Conservation (phyloP, 2,888 invertebrate species). For the Alsophila aescularia region DNA sequence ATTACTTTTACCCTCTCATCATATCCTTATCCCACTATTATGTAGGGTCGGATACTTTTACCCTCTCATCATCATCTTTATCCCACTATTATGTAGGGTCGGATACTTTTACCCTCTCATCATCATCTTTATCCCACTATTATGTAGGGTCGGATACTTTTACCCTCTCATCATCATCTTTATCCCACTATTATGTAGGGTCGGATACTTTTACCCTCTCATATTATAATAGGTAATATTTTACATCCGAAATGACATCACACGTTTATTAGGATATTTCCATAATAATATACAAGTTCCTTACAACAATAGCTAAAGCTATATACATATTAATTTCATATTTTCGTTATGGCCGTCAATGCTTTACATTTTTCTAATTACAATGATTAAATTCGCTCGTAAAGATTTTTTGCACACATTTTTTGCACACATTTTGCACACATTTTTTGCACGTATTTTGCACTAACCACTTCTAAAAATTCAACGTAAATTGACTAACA, state of each 20-base stretch:
- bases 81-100: no score
- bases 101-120: background rate
- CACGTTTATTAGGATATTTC: slow-evolving; percentile 21
- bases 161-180: no score
- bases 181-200: no score
- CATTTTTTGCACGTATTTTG: no score
- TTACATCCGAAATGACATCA: slow-evolving; percentile 18
- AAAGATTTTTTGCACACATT: slow-evolving; percentile 20
- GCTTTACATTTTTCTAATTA: slow-evolving; percentile 13
- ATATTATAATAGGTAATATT: slow-evolving; percentile 7
- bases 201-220: no score
- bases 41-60: no score
- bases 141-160: no score
- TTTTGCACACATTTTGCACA: no score
- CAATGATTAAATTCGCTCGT: slow-evolving; percentile 37
- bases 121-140: no score
- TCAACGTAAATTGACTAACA: background rate
- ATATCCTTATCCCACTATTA: no score
- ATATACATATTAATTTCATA: slow-evolving; percentile 25
- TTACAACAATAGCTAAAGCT: slow-evolving; percentile 28
- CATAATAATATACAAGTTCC: slow-evolving; percentile 11
- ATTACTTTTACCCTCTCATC: background rate
- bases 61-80: no score
- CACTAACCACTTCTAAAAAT: background rate
- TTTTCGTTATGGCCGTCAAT: slow-evolving; percentile 29